phyloP scores from a whole-genome alignment of 2,113 vertebrate species.

The Grammomys dolichurus region DNA sequence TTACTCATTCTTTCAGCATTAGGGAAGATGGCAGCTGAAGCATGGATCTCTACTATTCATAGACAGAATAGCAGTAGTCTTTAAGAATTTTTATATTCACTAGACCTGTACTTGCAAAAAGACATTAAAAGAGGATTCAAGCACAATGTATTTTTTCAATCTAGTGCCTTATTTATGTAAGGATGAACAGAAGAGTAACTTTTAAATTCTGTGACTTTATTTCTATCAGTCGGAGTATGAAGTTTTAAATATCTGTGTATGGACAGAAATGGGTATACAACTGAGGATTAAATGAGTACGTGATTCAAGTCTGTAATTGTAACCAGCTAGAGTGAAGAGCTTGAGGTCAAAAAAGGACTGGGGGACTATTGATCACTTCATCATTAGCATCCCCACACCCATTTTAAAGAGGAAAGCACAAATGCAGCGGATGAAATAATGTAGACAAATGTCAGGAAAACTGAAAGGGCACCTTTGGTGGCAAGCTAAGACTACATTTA shows the following conservation, averaged over 20 bases:
- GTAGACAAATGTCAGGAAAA: neutral
- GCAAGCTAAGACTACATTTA: neutral
- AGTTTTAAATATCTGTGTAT: neutral
- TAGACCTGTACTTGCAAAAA: neutral
- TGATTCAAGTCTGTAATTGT: neutral
- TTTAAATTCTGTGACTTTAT: conserved; percentile 35
- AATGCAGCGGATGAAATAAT: neutral
- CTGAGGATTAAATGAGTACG: neutral
- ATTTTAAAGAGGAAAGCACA: neutral
- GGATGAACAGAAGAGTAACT: neutral
- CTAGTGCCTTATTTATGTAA: neutral
- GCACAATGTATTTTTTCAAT: neutral
- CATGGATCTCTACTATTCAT: conserved; percentile 9
- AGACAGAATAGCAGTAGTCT: neutral
- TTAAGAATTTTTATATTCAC: conserved; percentile 23
- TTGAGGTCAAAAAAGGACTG: neutral
- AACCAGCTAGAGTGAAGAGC: neutral
- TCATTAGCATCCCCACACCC: neutral
- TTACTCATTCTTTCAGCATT: neutral
- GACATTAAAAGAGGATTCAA: neutral
- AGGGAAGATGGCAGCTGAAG: neutral
- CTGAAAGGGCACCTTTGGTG: neutral
- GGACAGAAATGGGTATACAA: neutral
- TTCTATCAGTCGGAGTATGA: neutral
- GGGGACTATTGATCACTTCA: neutral